Base-by-base conservation (phyloP, 2,888 invertebrate species). In the Morpho helenor region DNA sequence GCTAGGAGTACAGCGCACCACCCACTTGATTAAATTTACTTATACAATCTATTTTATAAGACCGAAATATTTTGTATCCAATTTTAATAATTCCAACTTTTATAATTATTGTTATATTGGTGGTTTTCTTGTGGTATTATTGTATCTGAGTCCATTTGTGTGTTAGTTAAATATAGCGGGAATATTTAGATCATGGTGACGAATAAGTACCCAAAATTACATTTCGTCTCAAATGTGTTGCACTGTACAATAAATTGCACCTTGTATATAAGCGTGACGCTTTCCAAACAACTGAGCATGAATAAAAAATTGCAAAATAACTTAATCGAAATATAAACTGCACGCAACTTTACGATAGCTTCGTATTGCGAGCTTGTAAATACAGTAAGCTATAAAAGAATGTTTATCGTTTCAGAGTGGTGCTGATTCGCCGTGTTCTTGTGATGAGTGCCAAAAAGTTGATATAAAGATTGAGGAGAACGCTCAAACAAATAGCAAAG, bases 361-460 rank as follows among this genome's bases (percentile, higher is more conserved):
- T 42, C n/a, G 8, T 48, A 46, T 49, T 49, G 23, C 44, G 23
- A 23, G 8, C 10, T 16, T 5, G 7, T n/a, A 10, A 39, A 41
- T 53, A 49, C 16, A 40, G 31, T 49, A 41, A n/a, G 40, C 40
- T 54, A 50, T 53, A 59, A 57, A 53, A 49, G 53, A 31, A 42
- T 52, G 52, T 57, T 67, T 65, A 60, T 68, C 53, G 52, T 85
- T 88, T 51, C 89, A 90, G 90, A 90, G 88, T 69, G 86, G 82
- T 70, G 77, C 80, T 53, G 87, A 82, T 57, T 84, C 88, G 60
- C 85, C 88, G 59, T 90, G 90, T 76, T 81, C 80, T 66, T 90
- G 90, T 72, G 86, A 87, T 63, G 88, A 87, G 66, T 90, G 90
- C 69, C 80, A 81, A 69, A 73, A 73, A 63, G 82, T 82, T 62